Evolutionary conservation across 2,888 invertebrate species (phyloP).

Genomic region (Chydorus sphaericus): DNA sequence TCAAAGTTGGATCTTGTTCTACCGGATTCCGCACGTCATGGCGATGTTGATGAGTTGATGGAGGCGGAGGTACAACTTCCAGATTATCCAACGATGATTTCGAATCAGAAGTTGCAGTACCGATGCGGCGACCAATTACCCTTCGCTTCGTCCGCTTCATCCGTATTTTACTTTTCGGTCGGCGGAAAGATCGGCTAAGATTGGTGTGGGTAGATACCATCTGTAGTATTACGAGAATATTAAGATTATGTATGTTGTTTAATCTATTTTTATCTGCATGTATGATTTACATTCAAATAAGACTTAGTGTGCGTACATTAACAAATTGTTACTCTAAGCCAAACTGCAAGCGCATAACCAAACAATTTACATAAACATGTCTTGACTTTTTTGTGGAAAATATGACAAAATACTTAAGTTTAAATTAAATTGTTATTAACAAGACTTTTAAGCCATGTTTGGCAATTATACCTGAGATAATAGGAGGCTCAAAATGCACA

Average conservation of each 20-base stretch:
- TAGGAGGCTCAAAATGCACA: constrained; percentile 55
- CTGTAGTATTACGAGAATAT: too few species aligned
- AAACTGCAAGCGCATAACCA: too few species aligned
- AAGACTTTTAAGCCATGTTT: too few species aligned
- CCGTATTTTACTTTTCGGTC: constrained; percentile 2
- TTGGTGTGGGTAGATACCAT: constrained; percentile 2
- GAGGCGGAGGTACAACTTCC: neutral
- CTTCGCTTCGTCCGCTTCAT: constrained; percentile 2
- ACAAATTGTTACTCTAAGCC: too few species aligned
- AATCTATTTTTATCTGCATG: too few species aligned
- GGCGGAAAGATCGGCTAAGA: neutral
- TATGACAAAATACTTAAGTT: too few species aligned
- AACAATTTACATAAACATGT: too few species aligned
- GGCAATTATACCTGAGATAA: constrained; percentile 46
- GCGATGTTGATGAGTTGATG: neutral
- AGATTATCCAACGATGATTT: constrained; percentile 25
- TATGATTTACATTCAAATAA: too few species aligned
- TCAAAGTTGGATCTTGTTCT: neutral
- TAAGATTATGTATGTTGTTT: too few species aligned
- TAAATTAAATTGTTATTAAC: too few species aligned
- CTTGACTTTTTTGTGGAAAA: too few species aligned
- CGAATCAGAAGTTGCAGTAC: constrained; percentile 20
- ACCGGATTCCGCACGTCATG: neutral
- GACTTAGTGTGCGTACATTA: too few species aligned
- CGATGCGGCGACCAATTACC: neutral